Conservation (phyloP, 2,888 invertebrate genomes). For the Diloba caeruleocephala region DNA sequence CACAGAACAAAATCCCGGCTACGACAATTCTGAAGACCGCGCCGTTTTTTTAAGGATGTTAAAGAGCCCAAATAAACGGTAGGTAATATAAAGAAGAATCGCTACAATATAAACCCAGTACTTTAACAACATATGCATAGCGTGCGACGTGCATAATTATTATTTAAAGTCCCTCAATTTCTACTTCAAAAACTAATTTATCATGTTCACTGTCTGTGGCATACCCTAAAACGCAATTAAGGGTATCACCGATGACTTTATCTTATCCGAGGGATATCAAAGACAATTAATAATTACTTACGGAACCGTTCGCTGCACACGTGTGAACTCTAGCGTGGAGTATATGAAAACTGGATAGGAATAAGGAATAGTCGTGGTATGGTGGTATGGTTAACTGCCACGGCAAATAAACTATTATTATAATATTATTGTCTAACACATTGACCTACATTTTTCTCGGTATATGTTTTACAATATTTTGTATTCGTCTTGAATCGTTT, state of each 20-base stretch:
- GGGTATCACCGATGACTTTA: conserved; percentile 56
- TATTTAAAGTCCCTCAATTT: conserved; percentile 21
- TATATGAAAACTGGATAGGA: conserved; percentile 36
- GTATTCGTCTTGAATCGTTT: no score
- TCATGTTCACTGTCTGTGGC: conserved; percentile 39
- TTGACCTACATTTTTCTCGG: no score
- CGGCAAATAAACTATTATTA: no score
- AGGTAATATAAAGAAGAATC: conserved; percentile 20
- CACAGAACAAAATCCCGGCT: no score
- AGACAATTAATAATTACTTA: conserved; percentile 60
- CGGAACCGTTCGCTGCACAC: conserved; percentile 44
- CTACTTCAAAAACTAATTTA: conserved; percentile 43
- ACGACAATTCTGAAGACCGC: no score
- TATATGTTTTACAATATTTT: no score
- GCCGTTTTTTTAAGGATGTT: background rate
- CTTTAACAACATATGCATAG: conserved; percentile 21
- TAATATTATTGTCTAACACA: no score
- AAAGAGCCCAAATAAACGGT: conserved; percentile 24
- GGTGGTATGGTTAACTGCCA: no score
- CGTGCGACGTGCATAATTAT: no score
- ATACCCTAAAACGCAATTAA: conserved; percentile 58
- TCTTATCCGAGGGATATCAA: conserved; percentile 58
- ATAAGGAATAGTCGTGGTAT: background rate
- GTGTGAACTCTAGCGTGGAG: conserved; percentile 44
- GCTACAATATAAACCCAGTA: conserved; percentile 25